These are phyloP conservation scores for Ictidomys tridecemlineatus DNA, from an alignment of 2,113 vertebrate species.

Conservation along the genomic window DNA sequence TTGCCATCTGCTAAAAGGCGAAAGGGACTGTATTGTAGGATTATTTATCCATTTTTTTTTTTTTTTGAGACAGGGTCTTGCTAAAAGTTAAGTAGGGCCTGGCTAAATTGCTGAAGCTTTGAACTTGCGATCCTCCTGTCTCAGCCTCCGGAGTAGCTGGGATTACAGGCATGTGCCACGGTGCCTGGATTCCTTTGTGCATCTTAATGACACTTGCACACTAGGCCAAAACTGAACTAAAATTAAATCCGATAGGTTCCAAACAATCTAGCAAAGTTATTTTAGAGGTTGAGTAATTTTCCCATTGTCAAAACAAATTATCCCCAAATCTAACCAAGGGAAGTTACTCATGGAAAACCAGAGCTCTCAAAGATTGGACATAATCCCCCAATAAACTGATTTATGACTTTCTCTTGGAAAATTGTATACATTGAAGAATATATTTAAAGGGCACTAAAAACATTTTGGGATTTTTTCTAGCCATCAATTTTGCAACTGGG, in stretches of 20 bases:
- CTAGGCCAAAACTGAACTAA: neutral
- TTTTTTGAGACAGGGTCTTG: no score
- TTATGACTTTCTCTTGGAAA: neutral
- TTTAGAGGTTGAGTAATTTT: neutral
- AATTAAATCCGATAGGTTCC: neutral
- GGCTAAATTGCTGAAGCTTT: no score
- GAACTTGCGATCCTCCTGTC: no score
- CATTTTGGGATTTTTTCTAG: neutral
- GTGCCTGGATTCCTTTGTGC: accelerated
- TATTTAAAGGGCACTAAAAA: neutral
- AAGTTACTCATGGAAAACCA: neutral
- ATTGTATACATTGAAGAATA: neutral
- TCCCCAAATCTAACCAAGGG: neutral
- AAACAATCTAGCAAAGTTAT: neutral
- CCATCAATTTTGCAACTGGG: neutral
- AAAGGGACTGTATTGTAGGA: accelerated
- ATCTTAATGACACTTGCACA: accelerated
- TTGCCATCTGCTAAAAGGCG: accelerated
- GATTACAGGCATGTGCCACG: no score
- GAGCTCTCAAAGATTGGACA: neutral
- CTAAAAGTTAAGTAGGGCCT: no score
- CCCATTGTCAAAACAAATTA: neutral
- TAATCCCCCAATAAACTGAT: neutral
- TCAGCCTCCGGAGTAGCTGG: no score
- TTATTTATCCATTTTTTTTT: no score